A percentile compares a stretch with the other conserved stretches of the same genome.
These are phyloP conservation scores for Sclerurus mexicanus DNA, from an alignment of 2,113 vertebrate genomes.

Conservation along the genomic window DNA sequence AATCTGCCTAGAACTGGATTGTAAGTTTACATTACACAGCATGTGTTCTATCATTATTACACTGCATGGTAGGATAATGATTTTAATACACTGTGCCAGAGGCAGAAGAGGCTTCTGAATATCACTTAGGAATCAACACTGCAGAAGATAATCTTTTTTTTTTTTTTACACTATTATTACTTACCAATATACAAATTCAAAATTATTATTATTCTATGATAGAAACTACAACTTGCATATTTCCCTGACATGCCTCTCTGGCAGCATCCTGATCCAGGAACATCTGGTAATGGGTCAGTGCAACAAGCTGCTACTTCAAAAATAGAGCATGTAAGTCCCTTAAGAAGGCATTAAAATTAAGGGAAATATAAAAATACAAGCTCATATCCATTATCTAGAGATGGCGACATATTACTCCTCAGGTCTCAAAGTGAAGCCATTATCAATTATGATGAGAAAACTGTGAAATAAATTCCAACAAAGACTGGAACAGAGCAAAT, in stretches of 20 bases:
- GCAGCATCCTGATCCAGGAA: background rate
- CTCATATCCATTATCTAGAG: background rate
- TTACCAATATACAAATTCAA: background rate
- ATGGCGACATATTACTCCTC: background rate
- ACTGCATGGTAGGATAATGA: slow-evolving; percentile 44
- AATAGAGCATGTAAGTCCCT: background rate
- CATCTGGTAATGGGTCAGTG: background rate
- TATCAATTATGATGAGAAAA: background rate
- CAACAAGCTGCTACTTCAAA: background rate
- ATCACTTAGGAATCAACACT: slow-evolving; percentile 57
- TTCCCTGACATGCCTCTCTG: background rate
- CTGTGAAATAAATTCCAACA: background rate
- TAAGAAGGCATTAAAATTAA: background rate
- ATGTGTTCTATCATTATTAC: slow-evolving; percentile 61
- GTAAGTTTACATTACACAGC: slow-evolving; percentile 65
- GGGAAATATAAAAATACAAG: background rate
- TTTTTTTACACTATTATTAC: slow-evolving; percentile 2
- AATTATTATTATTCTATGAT: background rate
- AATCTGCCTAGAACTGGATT: slow-evolving; percentile 43
- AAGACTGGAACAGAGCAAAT: background rate
- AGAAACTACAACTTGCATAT: background rate
- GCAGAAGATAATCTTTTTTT: slow-evolving; percentile 25
- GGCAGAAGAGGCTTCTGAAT: slow-evolving; percentile 63
- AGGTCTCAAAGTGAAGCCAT: background rate
- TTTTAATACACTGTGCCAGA: slow-evolving; percentile 59